Evolutionary conservation across 2,888 invertebrate genomes (phyloP), one percentile per base, ranked within the genome.

Genomic region (Stenotaenia linearis): DNA sequence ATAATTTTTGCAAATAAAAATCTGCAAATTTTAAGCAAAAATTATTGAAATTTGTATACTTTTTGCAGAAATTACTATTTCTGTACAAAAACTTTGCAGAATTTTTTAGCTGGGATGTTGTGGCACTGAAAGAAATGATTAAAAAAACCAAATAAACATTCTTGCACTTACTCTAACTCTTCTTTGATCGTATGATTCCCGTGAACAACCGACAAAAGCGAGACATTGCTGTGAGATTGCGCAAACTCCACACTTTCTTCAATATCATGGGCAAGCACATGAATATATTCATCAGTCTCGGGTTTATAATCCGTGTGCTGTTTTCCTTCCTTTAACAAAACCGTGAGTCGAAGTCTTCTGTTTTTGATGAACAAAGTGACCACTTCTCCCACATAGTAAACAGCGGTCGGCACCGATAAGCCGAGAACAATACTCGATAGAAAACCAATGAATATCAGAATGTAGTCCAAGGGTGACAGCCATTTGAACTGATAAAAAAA

Each of bases 331-430:
- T 74, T 7, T 7, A 74, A 18, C 6, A 76, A 32, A 12, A 76
- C 35, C 2, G 76, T 6, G 3, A 76, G 21, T 21, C 76, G 4
- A 12, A 32, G 32, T 30, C 76, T 23, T 18, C 76, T 4, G 32
- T 76, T 76, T 32, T 5, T 76, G 30, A 76, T 76, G 76, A 76
- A 76, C 7, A 76, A 35, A 35, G 76, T 76, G 15, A 76, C 35
- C 2, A 76, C 35, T 28, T 23, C 32, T n/a, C 76, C 76, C 10
- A 76, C 35, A n/a, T 28, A 76, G 35, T 9, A 76, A 9, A 76
- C 76, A 12, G 76, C 76, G 12, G 5, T 12, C 28, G 76, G 76
- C 7, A 76, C 76, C 4, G 76, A 30, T 7, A 76, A n/a, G 15
- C 76, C 76, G 9, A 76, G 32, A 15, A 76, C 28, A 30, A 76